Conservation (phyloP, 1,140 invertebrate species). For the Ceratosolen fusciceps region DNA sequence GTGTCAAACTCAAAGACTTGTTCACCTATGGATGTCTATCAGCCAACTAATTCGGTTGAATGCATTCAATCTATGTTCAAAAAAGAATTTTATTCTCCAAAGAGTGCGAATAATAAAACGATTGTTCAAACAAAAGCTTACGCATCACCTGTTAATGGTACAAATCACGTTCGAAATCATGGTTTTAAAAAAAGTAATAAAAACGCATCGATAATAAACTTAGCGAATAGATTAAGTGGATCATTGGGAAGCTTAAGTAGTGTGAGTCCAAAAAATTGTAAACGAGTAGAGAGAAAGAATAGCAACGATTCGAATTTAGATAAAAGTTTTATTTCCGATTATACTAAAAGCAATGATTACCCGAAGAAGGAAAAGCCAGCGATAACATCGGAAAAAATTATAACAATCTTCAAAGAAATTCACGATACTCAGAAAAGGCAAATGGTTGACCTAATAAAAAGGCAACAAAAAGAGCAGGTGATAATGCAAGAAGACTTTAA, state of each 20-base stretch:
- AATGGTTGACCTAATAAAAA: constrained; percentile 73
- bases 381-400: constrained; percentile 63
- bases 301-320: constrained; percentile 66
- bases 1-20: constrained; percentile 41
- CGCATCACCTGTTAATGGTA: constrained; percentile 43
- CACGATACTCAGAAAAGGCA: constrained; percentile 75
- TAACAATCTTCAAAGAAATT: constrained; percentile 71
- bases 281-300: constrained; percentile 34
- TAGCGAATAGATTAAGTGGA: constrained; percentile 54
- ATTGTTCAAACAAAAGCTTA: constrained; percentile 46
- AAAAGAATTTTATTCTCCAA: constrained; percentile 50
- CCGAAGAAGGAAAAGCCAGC: constrained; percentile 51
- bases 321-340: constrained; percentile 46
- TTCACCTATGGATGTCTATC: constrained; percentile 39
- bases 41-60: constrained; percentile 59
- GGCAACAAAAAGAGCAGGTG: constrained; percentile 74
- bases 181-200: constrained; percentile 44
- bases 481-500: constrained; percentile 75
- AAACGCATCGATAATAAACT: constrained; percentile 51
- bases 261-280: constrained; percentile 25
- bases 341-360: constrained; percentile 30
- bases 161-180: constrained; percentile 48
- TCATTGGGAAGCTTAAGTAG: constrained; percentile 52
- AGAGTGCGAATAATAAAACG: constrained; percentile 26
- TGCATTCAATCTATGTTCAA: constrained; percentile 59